phyloP scores from a whole-genome alignment of 2,113 vertebrate species.

The Boulengeromyrus knoepffleri region DNA sequence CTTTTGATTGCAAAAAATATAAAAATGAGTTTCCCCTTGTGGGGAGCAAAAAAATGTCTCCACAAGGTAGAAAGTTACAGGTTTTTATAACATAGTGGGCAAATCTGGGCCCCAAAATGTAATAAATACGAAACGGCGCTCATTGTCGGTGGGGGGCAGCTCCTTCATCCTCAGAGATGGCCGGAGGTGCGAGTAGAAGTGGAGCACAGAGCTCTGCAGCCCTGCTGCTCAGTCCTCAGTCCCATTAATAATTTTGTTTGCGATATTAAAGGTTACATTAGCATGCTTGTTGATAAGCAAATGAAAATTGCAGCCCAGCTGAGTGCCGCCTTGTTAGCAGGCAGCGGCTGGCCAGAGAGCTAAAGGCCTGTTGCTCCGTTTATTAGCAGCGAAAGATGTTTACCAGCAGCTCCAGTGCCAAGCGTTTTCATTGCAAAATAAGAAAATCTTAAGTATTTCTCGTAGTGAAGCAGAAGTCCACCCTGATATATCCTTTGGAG shows the following conservation, averaged over 20 bases:
- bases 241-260: constrained; percentile 59
- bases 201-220: constrained; percentile 41
- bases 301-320: constrained; percentile 43
- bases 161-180: constrained; percentile 40
- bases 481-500: background rate
- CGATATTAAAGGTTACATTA: constrained; percentile 64
- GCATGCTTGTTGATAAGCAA: constrained; percentile 59
- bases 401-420: background rate
- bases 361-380: background rate
- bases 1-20: background rate
- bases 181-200: constrained; percentile 33
- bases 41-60: background rate
- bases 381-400: constrained; percentile 1
- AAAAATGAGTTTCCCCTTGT: background rate
- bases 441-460: background rate
- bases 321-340: background rate
- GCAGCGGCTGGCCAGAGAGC: background rate
- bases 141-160: constrained; percentile 28
- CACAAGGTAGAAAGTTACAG: background rate
- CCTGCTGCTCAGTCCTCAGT: constrained; percentile 52
- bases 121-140: background rate
- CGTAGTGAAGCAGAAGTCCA: background rate
- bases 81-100: background rate
- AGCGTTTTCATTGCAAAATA: background rate
- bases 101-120: background rate